Conservation (phyloP, 2,797 vertebrate species). For the Chaunax sp. region DNA sequence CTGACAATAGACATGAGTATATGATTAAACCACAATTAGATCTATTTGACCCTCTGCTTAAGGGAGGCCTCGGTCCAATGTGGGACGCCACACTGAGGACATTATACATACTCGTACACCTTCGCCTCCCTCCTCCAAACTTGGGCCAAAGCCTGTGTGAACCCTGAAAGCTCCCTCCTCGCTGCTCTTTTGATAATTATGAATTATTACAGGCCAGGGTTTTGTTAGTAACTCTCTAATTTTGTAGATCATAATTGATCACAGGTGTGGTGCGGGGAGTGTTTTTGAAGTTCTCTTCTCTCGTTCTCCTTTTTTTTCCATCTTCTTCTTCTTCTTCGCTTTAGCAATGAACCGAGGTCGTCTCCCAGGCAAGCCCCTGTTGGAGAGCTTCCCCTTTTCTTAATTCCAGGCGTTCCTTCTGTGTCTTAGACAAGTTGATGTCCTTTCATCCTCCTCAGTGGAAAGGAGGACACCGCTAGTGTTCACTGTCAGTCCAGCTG, state of each 20-base stretch:
- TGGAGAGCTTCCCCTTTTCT: slow-evolving; percentile 78
- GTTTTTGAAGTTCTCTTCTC: slow-evolving; percentile 71
- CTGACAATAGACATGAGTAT: slow-evolving; percentile 59
- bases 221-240: slow-evolving; percentile 80
- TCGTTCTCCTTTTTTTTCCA: slow-evolving; percentile 12
- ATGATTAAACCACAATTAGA: slow-evolving; percentile 65
- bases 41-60: slow-evolving; percentile 52
- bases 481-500: slow-evolving; percentile 81
- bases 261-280: slow-evolving; percentile 75
- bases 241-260: slow-evolving; percentile 80
- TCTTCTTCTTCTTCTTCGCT: slow-evolving; percentile 62
- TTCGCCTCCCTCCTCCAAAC: slow-evolving; percentile 27
- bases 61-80: slow-evolving; percentile 44
- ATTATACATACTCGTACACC: slow-evolving; percentile 10
- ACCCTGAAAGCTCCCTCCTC: slow-evolving; percentile 61
- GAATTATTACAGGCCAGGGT: slow-evolving; percentile 78
- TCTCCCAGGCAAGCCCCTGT: slow-evolving; percentile 76
- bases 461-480: slow-evolving; percentile 78
- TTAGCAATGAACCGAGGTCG: slow-evolving; percentile 76
- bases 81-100: slow-evolving; percentile 58
- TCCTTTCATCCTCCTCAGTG: slow-evolving; percentile 80
- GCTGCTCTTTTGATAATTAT: slow-evolving; percentile 78
- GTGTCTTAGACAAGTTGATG: slow-evolving; percentile 74
- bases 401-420: slow-evolving; percentile 80
- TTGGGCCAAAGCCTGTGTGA: slow-evolving; percentile 55